Conservation (phyloP, 2,797 vertebrate species). For the Rhabdomys pumilio region DNA sequence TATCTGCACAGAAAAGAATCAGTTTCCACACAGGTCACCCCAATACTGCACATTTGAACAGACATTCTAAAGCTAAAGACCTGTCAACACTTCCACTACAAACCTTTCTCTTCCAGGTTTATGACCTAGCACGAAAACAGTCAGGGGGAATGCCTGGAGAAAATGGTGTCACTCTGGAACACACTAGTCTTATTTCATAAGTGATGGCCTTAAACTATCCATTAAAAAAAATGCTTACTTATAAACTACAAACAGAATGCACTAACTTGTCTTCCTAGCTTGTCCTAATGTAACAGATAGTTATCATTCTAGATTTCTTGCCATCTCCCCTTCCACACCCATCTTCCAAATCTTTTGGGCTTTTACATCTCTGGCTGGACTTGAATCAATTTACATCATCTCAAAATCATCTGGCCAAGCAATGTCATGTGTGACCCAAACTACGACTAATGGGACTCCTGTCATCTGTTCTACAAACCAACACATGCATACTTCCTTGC, state of each 20-base stretch:
- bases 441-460: neutral
- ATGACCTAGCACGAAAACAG: conserved; percentile 48
- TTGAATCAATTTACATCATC: conserved; percentile 2
- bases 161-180: neutral
- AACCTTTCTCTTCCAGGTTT: conserved; percentile 65
- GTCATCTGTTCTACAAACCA: conserved; percentile 30
- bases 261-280: conserved; percentile 26
- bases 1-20: neutral
- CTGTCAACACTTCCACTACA: conserved; percentile 64
- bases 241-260: conserved; percentile 39
- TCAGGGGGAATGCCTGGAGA: neutral
- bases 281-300: conserved; percentile 4
- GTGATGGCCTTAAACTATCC: conserved; percentile 60
- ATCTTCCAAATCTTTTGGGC: neutral
- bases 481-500: neutral
- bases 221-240: neutral
- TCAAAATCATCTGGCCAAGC: neutral
- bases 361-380: conserved; percentile 4
- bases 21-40: neutral
- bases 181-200: conserved; percentile 63
- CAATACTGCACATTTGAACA: neutral
- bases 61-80: conserved; percentile 46
- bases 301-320: neutral
- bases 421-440: neutral
- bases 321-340: neutral